Percentiles rank a stretch among this genome's conserved stretches.
Evolutionary conservation across 2,888 invertebrate species (phyloP).

Genomic region (Oligia fasciuncula): DNA sequence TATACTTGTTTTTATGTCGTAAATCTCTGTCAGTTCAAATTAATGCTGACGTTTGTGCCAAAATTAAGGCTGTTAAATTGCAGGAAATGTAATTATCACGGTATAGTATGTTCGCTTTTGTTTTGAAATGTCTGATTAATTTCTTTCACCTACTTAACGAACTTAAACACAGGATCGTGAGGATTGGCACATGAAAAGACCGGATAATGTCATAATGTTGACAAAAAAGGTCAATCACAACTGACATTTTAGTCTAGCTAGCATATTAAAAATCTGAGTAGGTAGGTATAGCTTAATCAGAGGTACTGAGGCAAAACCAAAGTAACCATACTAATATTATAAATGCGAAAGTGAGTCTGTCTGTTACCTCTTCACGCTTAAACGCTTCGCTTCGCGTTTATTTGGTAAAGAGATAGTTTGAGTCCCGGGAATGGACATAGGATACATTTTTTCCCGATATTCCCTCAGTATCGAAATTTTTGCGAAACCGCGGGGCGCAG

Average conservation of each 20-base stretch:
- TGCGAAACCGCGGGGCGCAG: no score
- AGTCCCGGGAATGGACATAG: no score
- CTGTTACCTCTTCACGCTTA: no score
- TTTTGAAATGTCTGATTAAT: neutral
- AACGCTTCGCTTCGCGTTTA: no score
- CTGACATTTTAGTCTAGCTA: neutral
- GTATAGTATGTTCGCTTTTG: constrained; percentile 7
- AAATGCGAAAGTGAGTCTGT: no score
- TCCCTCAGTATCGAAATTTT: no score
- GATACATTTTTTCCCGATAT: no score
- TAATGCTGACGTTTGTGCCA: constrained; percentile 29
- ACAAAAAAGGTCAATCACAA: neutral
- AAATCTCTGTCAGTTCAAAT: constrained; percentile 56
- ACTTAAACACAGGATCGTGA: neutral
- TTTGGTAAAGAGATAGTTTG: no score
- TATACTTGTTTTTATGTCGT: constrained; percentile 47
- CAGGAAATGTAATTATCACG: constrained; percentile 8
- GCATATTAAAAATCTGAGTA: neutral
- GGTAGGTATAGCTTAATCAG: neutral
- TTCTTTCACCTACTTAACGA: neutral
- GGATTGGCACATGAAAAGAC: neutral
- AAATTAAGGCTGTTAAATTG: constrained; percentile 40
- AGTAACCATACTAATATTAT: no score
- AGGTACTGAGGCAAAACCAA: neutral
- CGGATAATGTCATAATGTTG: neutral